Conservation (phyloP, 2,113 vertebrate genomes). For the Labrus mixtus region DNA sequence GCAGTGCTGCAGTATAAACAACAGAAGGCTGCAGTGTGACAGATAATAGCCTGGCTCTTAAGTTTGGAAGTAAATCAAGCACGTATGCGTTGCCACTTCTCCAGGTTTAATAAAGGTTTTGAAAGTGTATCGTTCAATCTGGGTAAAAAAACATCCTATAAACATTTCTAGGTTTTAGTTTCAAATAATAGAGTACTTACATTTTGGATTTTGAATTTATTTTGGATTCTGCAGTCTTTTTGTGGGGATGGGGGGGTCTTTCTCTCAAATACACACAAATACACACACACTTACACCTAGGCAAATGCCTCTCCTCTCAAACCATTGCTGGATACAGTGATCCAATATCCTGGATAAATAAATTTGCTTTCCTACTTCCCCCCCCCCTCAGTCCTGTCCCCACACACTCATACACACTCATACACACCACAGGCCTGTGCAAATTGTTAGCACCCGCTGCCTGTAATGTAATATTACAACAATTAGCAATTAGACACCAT, state of each 20-base stretch:
- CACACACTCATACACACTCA: conserved; percentile 22
- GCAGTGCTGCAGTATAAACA: background rate
- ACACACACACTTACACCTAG: background rate
- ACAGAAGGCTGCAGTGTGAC: background rate
- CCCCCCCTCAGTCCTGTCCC: conserved; percentile 4
- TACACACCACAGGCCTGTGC: conserved; percentile 12
- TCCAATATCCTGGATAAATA: conserved; percentile 64
- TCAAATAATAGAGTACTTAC: background rate
- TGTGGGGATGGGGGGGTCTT: no score
- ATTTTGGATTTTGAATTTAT: conserved; percentile 2
- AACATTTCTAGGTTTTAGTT: conserved; percentile 12
- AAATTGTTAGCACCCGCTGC: conserved; percentile 53
- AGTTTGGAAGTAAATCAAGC: background rate
- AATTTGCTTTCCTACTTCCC: conserved; percentile 49
- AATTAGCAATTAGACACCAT: conserved; percentile 78
- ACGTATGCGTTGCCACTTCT: conserved; percentile 1
- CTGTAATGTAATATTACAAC: conserved; percentile 78
- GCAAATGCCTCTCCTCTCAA: conserved; percentile 35
- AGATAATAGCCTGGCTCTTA: background rate
- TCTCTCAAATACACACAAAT: background rate
- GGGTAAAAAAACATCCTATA: background rate
- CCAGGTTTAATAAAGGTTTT: conserved; percentile 38
- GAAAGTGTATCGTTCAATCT: conserved; percentile 26
- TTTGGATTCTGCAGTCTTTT: no score
- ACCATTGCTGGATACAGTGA: conserved; percentile 39